Base-by-base conservation (phyloP, 1,140 invertebrate genomes). In the Calycopis cecrops region DNA sequence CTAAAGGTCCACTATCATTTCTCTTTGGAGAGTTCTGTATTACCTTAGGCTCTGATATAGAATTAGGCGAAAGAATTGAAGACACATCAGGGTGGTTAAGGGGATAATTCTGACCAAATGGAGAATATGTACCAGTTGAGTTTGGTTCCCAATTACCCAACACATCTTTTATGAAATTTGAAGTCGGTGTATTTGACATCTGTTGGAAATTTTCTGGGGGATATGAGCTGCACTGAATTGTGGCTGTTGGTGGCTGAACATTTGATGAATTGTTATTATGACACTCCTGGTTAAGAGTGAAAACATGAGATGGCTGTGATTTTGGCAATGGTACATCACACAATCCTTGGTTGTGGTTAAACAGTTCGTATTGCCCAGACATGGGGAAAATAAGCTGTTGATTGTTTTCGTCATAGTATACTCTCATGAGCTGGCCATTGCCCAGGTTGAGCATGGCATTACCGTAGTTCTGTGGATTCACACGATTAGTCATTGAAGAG, bases 61-160 rank as follows among this genome's bases (percentile, higher is more conserved):
- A 55, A 53, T 65, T 67, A 60, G 76, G 75, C 37, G 55, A 59
- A 49, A 73, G 63, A 42, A 85, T 64, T 40, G 73, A 61, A 35
- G 81, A 70, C 12, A 76, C 67, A 69, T 84, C 81, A 38, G 82
- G 82, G 54, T 85, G 81, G 51, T 86, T 87, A 1, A 85, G 56
- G 4, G 85, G 84, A 60, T 85, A 87, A 52, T 87, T 86, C 63
- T 88, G 79, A 16, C 93, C 93, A 85, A 96, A 95, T 7, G 94
- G 94, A 56, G 92, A 93, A 71, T 95, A 96, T n/a, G 93, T 94
- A 1, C 93, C 94, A 42, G 90, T 92, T n/a, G 92, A 91, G 76
- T 94, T 94, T 9, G 93, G 93, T 7, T 91, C 90, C 93, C 94
- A 94, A 80, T 94, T 95, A n/a, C 92, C 93, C 9, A 95, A 90